A percentile compares a stretch with the other conserved stretches of the same genome.
Conservation (phyloP, 2,888 invertebrate genomes). For the Dione vanillae region DNA sequence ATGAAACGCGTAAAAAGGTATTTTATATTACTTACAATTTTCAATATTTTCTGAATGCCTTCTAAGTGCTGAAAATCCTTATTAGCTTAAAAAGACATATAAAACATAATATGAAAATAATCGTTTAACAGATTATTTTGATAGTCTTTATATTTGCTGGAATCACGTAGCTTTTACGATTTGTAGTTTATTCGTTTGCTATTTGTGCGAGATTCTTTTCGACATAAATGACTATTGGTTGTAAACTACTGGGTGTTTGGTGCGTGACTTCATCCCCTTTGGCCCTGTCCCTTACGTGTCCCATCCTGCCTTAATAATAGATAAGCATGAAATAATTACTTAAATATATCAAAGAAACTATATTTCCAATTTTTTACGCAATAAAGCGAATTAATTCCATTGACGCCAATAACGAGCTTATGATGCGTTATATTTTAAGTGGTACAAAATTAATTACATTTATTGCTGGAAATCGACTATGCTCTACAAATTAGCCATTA, state of each 20-base stretch:
- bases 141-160: background rate
- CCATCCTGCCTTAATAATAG: constrained; percentile 54
- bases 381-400: constrained; percentile 22
- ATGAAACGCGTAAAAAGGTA: no score
- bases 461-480: background rate
- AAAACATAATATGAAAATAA: constrained; percentile 1
- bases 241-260: constrained; percentile 58
- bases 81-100: background rate
- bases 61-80: no score
- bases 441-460: constrained; percentile 13
- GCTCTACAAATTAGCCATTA: background rate
- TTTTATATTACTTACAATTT: no score
- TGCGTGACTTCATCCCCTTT: constrained; percentile 63
- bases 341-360: constrained; percentile 35
- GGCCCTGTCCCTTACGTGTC: constrained; percentile 52
- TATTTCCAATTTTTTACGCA: constrained; percentile 18
- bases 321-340: constrained; percentile 48
- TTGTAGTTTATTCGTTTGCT: constrained; percentile 56
- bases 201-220: constrained; percentile 50
- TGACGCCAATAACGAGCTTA: constrained; percentile 22
- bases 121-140: no score
- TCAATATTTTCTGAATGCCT: no score
- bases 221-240: constrained; percentile 54
- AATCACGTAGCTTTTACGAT: constrained; percentile 52
- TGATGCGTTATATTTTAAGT: constrained; percentile 17